phyloP scores from a whole-genome alignment of 2,113 vertebrate species.

The Typhlomys cinereus region DNA sequence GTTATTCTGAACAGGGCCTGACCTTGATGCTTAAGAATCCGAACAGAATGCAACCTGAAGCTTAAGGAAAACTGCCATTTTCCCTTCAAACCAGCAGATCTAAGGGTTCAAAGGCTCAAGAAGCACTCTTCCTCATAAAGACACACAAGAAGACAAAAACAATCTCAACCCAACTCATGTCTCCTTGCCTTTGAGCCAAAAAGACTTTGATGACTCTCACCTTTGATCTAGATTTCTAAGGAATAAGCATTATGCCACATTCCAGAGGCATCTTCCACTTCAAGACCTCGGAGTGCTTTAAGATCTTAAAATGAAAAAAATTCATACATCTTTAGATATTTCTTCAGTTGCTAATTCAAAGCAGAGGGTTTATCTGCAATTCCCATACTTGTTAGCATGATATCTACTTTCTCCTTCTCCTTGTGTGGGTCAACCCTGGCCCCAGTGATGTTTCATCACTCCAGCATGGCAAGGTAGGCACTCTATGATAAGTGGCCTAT shows the following conservation, averaged over 20 bases:
- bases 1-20: slow-evolving; percentile 56
- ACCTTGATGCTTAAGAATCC: slow-evolving; percentile 61
- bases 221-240: slow-evolving; percentile 69
- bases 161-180: not conserved
- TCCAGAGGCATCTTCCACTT: slow-evolving; percentile 42
- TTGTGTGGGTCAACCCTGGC: not conserved
- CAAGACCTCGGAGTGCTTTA: not conserved
- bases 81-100: not conserved
- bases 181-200: slow-evolving; percentile 60
- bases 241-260: not conserved
- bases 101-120: slow-evolving; percentile 26
- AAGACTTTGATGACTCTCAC: slow-evolving; percentile 57
- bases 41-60: slow-evolving; percentile 38
- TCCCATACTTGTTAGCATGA: not conserved
- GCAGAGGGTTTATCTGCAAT: not conserved
- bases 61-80: slow-evolving; percentile 59
- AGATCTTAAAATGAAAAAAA: slow-evolving; percentile 21
- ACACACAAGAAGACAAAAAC: not conserved
- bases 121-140: slow-evolving; percentile 17
- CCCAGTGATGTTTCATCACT: not conserved
- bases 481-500: not conserved
- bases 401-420: not conserved
- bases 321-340: not conserved
- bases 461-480: not conserved
- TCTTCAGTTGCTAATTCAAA: slow-evolving; percentile 35